Evolutionary conservation across 2,888 invertebrate species (phyloP), one percentile per base, ranked within the genome.

Genomic region (Geophilus truncorum): DNA sequence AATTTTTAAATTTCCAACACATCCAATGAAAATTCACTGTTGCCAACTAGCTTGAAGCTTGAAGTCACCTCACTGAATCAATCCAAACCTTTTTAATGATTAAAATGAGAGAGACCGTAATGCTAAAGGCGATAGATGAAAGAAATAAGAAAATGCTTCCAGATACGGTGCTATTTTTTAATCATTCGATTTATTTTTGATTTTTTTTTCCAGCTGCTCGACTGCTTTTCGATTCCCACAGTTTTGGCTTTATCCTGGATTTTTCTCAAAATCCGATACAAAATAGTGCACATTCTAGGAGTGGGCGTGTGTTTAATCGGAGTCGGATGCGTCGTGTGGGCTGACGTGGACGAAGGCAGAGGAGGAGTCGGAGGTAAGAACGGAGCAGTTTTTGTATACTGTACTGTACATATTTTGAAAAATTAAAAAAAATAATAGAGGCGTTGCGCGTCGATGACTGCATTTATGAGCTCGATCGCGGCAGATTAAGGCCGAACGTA

Each of bases 191-290:
- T 81, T 57, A 12, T 40, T 51, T 23, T 51, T 62, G 32, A 30
- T 23, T 89, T 62, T 84, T 88, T 88, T 87, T 91, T 92, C 88
- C 90, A 95, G 92, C 89, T 95, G 85, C 88, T 95, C 84, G 93
- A 94, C 83, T 95, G 95, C 87, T 93, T 94, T 82, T 93, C 94
- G 5, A 94, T 95, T 80, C 94, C 94, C 0, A 92, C 93, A 10
- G 94, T 94, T 4, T 87, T 95, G 83, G 91, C 91, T 36, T 87
- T 95, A 36, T 94, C 94, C 0, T 93, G 93, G 84, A 89, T 94
- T 0, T 92, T 93, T 87, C 89, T 94, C 28, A 92, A 92, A 7
- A 92, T 93, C 82, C 89, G 93, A 83, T 92, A 94, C 82, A 90
- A 92, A 78, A 90, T 92, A 85, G 91, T 91, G 1, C 94, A 95